A percentile compares a stretch with the other conserved stretches of the same genome.
Evolutionary conservation across 2,888 invertebrate species (phyloP).

Genomic region (Willowsia nigromaculata): DNA sequence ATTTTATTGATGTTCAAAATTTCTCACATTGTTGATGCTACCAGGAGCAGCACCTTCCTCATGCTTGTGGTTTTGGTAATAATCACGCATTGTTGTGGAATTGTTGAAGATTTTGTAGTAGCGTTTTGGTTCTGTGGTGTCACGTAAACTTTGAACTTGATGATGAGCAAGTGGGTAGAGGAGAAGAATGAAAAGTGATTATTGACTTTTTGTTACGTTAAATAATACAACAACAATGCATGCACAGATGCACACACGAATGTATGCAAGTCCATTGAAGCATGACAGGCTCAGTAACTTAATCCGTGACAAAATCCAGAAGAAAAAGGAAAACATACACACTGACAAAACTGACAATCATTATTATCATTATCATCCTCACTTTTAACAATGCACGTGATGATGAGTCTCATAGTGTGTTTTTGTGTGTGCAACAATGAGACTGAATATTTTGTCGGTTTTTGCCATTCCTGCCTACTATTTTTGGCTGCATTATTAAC

Average conservation of each 20-base stretch:
- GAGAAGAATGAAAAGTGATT: constrained; percentile 5
- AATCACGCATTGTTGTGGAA: background rate
- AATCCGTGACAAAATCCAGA: constrained; percentile 52
- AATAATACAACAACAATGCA: background rate
- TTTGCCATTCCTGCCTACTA: too few species aligned
- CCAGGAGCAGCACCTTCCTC: background rate
- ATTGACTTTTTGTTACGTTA: constrained; percentile 18
- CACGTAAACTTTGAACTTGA: background rate
- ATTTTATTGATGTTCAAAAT: background rate
- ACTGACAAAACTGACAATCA: constrained; percentile 15
- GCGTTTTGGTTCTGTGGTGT: background rate
- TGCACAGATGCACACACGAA: background rate
- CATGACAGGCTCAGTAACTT: constrained; percentile 51
- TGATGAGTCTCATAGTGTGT: background rate
- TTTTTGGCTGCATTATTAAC: background rate
- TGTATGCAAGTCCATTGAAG: constrained; percentile 18
- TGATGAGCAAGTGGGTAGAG: background rate
- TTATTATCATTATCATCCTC: background rate
- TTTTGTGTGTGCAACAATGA: background rate
- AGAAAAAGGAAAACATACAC: background rate
- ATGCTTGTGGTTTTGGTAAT: background rate
- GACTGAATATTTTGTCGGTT: background rate
- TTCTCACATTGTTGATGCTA: constrained; percentile 26
- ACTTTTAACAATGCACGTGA: background rate
- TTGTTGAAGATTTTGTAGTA: background rate